These are phyloP conservation scores for Setipinna tenuifilis DNA, from an alignment of 2,797 vertebrate species.

Conservation along the genomic window DNA sequence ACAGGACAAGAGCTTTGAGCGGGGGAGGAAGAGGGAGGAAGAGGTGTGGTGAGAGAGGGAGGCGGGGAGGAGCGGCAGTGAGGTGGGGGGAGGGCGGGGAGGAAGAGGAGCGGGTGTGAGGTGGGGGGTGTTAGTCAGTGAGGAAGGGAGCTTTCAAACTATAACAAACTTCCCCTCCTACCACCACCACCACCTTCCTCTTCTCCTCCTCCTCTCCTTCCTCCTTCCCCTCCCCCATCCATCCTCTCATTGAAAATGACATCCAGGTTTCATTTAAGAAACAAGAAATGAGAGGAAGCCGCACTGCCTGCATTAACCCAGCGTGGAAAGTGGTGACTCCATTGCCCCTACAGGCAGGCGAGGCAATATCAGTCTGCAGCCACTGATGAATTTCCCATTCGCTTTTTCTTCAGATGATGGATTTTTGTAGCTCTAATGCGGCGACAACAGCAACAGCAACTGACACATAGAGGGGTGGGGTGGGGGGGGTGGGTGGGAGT, in stretches of 20 bases:
- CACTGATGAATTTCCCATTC: constrained; percentile 53
- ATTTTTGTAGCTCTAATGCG: constrained; percentile 19
- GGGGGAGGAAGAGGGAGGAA: constrained; percentile 28
- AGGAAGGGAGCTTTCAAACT: not conserved
- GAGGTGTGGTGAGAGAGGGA: not conserved
- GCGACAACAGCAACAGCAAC: constrained; percentile 4
- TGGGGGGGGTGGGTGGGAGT: not conserved
- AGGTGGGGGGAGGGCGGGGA: too few species aligned
- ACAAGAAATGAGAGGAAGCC: constrained; percentile 41
- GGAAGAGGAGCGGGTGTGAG: too few species aligned
- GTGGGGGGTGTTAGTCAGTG: too few species aligned
- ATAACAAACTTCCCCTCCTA: not conserved
- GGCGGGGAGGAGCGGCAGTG: not conserved
- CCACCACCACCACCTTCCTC: not conserved
- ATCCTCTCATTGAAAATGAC: constrained; percentile 47
- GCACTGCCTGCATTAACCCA: constrained; percentile 58
- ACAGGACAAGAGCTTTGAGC: constrained; percentile 37
- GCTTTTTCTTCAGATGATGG: constrained; percentile 50
- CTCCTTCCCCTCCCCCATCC: not conserved
- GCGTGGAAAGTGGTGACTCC: constrained; percentile 50
- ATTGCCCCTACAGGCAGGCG: constrained; percentile 55
- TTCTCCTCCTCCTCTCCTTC: not conserved
- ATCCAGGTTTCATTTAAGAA: constrained; percentile 57
- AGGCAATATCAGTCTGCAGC: constrained; percentile 56
- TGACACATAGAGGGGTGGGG: not conserved